Evolutionary conservation across 2,113 vertebrate genomes (phyloP).

Genomic region (Heptranchias perlo): DNA sequence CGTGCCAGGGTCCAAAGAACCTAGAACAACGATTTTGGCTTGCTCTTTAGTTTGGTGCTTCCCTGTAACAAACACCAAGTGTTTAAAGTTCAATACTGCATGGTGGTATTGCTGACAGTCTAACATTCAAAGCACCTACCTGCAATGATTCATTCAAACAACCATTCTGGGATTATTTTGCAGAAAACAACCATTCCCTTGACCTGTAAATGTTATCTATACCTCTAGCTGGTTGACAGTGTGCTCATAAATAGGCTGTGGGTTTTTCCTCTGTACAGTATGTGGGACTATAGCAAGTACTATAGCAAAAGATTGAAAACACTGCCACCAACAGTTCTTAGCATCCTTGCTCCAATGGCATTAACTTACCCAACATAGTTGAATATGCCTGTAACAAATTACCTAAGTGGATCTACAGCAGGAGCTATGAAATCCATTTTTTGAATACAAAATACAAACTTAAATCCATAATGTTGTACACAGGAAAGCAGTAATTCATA

Average conservation of each 20-base stretch:
- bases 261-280: background rate
- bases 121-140: background rate
- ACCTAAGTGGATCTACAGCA: too few species aligned
- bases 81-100: background rate
- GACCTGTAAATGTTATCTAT: background rate
- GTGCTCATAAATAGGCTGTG: too few species aligned
- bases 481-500: background rate
- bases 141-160: background rate
- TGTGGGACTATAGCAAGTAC: background rate
- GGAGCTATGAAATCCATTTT: too few species aligned
- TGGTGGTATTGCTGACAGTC: background rate
- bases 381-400: too few species aligned
- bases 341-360: too few species aligned
- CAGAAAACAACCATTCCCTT: too few species aligned
- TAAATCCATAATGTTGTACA: background rate
- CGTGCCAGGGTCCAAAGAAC: background rate
- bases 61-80: background rate
- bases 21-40: background rate
- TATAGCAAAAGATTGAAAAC: background rate
- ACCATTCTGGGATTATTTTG: too few species aligned
- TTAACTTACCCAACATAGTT: too few species aligned
- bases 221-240: too few species aligned
- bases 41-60: background rate
- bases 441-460: background rate
- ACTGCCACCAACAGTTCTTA: background rate